phyloP scores from a whole-genome alignment of 2,797 vertebrate species.

The Macropus fuliginosus region DNA sequence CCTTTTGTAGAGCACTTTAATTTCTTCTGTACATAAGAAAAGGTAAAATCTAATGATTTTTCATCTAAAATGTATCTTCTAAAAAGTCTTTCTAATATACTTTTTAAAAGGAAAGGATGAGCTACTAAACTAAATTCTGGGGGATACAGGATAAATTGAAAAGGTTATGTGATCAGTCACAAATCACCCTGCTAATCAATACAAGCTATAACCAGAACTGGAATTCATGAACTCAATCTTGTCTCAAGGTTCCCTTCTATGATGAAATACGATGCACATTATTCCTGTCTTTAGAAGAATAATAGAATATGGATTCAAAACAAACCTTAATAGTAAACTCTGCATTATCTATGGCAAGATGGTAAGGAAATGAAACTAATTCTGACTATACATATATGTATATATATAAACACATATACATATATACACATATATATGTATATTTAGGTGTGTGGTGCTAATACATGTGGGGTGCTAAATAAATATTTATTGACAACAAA shows the following conservation, averaged over 20 bases:
- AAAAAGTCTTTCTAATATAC: background rate
- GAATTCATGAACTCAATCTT: background rate
- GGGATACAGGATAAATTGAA: background rate
- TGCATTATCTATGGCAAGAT: slow-evolving; percentile 13
- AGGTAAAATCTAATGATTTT: background rate
- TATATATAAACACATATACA: too few relatives aligned
- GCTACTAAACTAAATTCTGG: background rate
- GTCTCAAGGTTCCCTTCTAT: background rate
- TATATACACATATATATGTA: background rate
- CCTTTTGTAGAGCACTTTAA: background rate
- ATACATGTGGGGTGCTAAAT: background rate
- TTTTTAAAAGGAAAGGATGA: background rate
- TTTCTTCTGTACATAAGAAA: background rate
- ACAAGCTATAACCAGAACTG: background rate
- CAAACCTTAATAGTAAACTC: slow-evolving; percentile 15
- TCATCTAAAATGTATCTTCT: background rate
- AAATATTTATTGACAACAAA: background rate
- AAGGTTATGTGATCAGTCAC: background rate
- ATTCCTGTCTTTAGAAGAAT: slow-evolving; percentile 4
- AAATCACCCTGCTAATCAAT: background rate
- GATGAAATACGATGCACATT: slow-evolving; percentile 2
- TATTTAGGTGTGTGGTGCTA: background rate
- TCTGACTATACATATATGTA: too few relatives aligned
- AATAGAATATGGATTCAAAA: background rate
- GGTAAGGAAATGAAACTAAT: slow-evolving; percentile 2